Percentiles rank a stretch among this genome's conserved stretches.
phyloP scores from a whole-genome alignment of 2,888 invertebrate genomes.

The Nephrotoma guestfalica region DNA sequence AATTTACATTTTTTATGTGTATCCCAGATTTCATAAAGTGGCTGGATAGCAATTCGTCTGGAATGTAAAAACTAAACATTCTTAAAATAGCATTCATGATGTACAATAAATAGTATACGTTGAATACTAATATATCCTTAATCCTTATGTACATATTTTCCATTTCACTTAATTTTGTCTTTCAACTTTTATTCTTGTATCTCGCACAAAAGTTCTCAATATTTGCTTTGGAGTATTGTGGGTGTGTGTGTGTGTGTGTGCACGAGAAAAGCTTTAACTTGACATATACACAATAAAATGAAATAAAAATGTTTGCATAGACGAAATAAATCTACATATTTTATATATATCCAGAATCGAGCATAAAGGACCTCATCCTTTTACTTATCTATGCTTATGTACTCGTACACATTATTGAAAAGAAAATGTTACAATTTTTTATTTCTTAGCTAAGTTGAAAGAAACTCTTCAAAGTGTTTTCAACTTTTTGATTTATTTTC shows the following conservation, averaged over 20 bases:
- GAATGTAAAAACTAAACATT: background rate
- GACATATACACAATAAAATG: background rate
- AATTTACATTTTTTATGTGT: background rate
- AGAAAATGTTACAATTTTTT: background rate
- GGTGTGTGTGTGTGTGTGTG: background rate
- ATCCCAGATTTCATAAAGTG: background rate
- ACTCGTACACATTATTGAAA: background rate
- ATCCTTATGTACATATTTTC: background rate
- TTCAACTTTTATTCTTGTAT: background rate
- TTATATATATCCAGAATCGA: background rate
- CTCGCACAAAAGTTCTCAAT: background rate
- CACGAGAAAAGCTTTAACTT: background rate
- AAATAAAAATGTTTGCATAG: background rate
- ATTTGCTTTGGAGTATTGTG: background rate
- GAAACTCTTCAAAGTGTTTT: background rate
- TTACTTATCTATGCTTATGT: background rate
- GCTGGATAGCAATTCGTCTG: background rate
- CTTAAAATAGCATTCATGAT: background rate
- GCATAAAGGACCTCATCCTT: background rate
- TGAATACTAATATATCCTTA: background rate
- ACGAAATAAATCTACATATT: background rate
- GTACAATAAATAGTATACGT: background rate
- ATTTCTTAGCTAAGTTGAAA: background rate
- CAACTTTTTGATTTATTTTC: background rate
- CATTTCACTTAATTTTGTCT: background rate